A percentile compares a stretch with the other conserved stretches of the same genome.
These are phyloP conservation scores for Leucophenga montana DNA, from an alignment of 2,888 invertebrate species.

Conservation along the genomic window DNA sequence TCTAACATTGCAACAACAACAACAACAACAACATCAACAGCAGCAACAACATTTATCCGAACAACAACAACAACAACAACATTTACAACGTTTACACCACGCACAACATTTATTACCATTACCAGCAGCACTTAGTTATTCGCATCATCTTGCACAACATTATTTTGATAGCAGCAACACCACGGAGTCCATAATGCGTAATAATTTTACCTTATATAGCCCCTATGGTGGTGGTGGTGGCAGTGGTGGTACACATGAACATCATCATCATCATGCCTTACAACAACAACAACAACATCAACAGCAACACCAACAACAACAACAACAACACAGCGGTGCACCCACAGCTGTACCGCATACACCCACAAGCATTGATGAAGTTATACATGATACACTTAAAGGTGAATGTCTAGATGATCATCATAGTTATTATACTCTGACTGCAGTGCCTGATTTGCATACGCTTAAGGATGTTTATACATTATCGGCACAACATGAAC, in stretches of 20 bases:
- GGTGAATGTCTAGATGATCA: conserved; percentile 71
- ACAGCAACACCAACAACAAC: too few species aligned
- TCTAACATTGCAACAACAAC: conserved; percentile 55
- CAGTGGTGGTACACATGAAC: conserved; percentile 1
- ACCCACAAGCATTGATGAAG: conserved; percentile 70
- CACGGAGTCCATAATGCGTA: conserved; percentile 67
- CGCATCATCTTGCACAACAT: conserved; percentile 25
- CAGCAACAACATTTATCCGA: conserved; percentile 54
- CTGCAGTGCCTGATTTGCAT: conserved; percentile 67
- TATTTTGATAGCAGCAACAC: conserved; percentile 41
- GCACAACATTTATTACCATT: conserved; percentile 46
- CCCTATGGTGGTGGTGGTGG: conserved; percentile 47
- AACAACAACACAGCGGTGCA: conserved; percentile 37
- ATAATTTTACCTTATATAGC: conserved; percentile 64
- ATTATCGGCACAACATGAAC: conserved; percentile 43
- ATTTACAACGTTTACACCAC: conserved; percentile 35
- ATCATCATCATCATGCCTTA: too few species aligned
- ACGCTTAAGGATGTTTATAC: conserved; percentile 66
- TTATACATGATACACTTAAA: conserved; percentile 73
- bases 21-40: conserved; percentile 52
- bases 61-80: conserved; percentile 51
- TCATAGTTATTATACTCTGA: conserved; percentile 70
- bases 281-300: conserved; percentile 50
- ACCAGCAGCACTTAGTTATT: conserved; percentile 42
- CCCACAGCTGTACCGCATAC: conserved; percentile 52